These are phyloP conservation scores for Scolanthus callimorphus DNA, from an alignment of 92 coral and sea anemone genomes.

Conservation along the genomic window DNA sequence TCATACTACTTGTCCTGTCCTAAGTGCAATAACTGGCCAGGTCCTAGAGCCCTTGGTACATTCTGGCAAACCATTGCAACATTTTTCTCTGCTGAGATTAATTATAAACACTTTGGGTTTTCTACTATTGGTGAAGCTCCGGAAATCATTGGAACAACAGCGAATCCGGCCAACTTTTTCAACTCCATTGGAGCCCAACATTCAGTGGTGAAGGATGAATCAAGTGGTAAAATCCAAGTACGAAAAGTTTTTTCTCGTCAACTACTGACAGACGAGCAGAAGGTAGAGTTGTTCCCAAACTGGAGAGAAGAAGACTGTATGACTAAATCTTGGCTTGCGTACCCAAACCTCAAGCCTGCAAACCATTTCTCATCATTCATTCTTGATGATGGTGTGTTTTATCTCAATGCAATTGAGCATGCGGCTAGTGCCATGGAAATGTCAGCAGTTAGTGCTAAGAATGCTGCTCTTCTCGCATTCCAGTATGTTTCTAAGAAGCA, in stretches of 20 bases:
- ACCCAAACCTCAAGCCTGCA: conserved; percentile 84
- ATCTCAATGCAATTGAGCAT: conserved; percentile 89
- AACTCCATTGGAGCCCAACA: conserved; percentile 71
- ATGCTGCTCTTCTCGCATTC: conserved; percentile 80
- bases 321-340: conserved; percentile 73
- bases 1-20: conserved; percentile 59
- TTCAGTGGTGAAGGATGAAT: conserved; percentile 52
- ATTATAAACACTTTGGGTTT: conserved; percentile 60
- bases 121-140: conserved; percentile 44
- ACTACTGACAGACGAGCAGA: conserved; percentile 43
- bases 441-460: conserved; percentile 86
- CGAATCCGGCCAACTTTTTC: conserved; percentile 73
- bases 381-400: conserved; percentile 91
- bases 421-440: conserved; percentile 99
- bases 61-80: conserved; percentile 94
- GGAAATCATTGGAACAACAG: conserved; percentile 69
- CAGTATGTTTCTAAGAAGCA: conserved; percentile 42
- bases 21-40: conserved; percentile 83
- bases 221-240: conserved; percentile 25
- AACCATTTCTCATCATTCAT: conserved; percentile 77
- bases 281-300: conserved; percentile 44
- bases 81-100: conserved; percentile 61
- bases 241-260: conserved; percentile 83
- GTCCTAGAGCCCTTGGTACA: conserved; percentile 34
- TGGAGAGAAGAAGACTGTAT: conserved; percentile 22